Evolutionary conservation across 2,113 vertebrate genomes (phyloP).

Genomic region (Panthera uncia): DNA sequence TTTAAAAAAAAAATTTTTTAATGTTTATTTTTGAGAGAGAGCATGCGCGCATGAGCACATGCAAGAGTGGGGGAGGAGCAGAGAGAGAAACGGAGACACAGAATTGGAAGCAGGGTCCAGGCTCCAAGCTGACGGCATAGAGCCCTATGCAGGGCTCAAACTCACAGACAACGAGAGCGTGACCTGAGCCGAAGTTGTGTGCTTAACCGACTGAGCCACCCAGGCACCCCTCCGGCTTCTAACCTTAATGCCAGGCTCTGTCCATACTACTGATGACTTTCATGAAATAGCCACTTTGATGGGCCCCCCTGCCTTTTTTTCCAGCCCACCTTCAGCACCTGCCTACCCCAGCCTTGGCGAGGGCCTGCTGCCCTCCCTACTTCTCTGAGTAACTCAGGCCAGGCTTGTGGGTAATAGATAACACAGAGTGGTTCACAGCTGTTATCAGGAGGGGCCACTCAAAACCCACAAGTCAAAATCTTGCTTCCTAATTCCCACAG

Average conservation of each 20-base stretch:
- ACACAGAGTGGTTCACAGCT: not conserved
- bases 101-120: no score
- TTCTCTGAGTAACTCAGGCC: not conserved
- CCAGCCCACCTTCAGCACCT: not conserved
- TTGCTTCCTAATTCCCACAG: not conserved
- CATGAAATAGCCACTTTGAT: no score
- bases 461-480: not conserved
- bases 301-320: not conserved
- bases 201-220: no score
- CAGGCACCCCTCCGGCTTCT: not conserved
- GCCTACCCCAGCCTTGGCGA: no score
- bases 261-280: not conserved
- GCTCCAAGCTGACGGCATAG: no score
- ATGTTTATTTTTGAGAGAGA: no score
- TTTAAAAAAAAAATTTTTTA: not conserved
- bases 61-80: no score
- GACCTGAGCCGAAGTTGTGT: no score
- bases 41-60: fast-evolving
- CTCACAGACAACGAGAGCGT: no score
- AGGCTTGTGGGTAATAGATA: not conserved
- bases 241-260: not conserved
- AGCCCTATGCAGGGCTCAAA: no score
- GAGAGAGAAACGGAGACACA: no score
- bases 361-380: not conserved
- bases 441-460: not conserved